Percentiles rank a stretch among this genome's conserved stretches.
Conservation (phyloP, 2,888 invertebrate species). For the Protophormia terraenovae region DNA sequence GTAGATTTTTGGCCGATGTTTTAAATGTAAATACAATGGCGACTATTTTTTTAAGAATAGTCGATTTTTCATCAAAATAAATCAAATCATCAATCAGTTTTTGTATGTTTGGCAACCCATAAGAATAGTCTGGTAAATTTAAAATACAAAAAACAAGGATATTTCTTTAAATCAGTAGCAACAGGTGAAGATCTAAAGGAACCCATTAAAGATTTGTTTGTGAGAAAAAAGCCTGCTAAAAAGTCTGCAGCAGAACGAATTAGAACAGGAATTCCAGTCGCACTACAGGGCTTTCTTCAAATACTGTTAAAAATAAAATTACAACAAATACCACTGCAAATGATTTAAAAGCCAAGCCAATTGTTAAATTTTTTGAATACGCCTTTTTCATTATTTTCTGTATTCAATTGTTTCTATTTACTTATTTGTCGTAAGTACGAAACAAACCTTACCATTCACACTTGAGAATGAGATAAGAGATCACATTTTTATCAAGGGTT, state of each 20-base stretch:
- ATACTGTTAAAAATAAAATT: not conserved
- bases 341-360: too few species aligned
- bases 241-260: constrained; percentile 37
- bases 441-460: too few species aligned
- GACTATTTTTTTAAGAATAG: too few species aligned
- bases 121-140: constrained; percentile 66
- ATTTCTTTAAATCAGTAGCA: not conserved
- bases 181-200: constrained; percentile 13
- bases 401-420: too few species aligned
- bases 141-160: constrained; percentile 12
- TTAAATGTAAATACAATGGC: too few species aligned
- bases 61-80: too few species aligned
- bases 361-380: too few species aligned
- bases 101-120: constrained; percentile 69
- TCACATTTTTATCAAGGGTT: too few species aligned
- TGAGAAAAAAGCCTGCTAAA: constrained; percentile 33
- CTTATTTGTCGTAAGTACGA: too few species aligned
- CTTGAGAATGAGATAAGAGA: too few species aligned
- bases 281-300: constrained; percentile 24
- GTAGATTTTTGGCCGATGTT: too few species aligned
- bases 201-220: constrained; percentile 48
- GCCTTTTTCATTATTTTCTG: too few species aligned
- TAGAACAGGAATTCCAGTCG: constrained; percentile 44
- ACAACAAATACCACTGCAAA: constrained; percentile 1
- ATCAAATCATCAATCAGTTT: constrained; percentile 71